These are phyloP conservation scores for Ennomos fuscantarius DNA, from an alignment of 2,888 invertebrate species.

Conservation along the genomic window DNA sequence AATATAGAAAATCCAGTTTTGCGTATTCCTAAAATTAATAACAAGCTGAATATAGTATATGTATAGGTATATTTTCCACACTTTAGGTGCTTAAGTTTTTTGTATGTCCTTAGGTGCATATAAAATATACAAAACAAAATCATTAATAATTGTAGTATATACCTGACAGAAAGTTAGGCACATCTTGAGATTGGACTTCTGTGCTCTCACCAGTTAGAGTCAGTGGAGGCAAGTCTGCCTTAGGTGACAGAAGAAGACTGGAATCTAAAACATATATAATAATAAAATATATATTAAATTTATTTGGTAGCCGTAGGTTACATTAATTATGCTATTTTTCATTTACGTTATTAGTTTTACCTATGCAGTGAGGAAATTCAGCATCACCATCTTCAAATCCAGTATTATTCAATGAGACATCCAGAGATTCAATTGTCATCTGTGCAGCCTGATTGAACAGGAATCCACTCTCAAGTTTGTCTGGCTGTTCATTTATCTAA, in stretches of 20 bases:
- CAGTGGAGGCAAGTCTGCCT: constrained; percentile 58
- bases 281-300: no score
- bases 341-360: constrained; percentile 41
- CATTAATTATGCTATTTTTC: background rate
- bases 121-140: no score
- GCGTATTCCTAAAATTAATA: constrained; percentile 56
- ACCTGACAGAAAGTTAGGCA: constrained; percentile 74
- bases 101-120: no score
- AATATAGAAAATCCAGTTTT: constrained; percentile 71
- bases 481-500: constrained; percentile 44
- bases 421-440: constrained; percentile 63
- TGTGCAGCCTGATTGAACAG: constrained; percentile 61
- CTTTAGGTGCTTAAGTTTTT: background rate
- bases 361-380: constrained; percentile 68
- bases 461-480: constrained; percentile 57
- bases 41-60: constrained; percentile 32
- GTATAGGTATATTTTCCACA: background rate
- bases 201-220: constrained; percentile 45
- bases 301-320: no score
- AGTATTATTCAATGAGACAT: constrained; percentile 62
- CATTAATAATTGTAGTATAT: constrained; percentile 6
- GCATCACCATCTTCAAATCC: constrained; percentile 59
- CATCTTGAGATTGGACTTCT: constrained; percentile 62
- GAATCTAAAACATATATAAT: constrained; percentile 58
- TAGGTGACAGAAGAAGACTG: constrained; percentile 72